Evolutionary conservation across 2,113 vertebrate genomes (phyloP), one percentile per base, ranked within the genome.

Genomic region (Sander vitreus): DNA sequence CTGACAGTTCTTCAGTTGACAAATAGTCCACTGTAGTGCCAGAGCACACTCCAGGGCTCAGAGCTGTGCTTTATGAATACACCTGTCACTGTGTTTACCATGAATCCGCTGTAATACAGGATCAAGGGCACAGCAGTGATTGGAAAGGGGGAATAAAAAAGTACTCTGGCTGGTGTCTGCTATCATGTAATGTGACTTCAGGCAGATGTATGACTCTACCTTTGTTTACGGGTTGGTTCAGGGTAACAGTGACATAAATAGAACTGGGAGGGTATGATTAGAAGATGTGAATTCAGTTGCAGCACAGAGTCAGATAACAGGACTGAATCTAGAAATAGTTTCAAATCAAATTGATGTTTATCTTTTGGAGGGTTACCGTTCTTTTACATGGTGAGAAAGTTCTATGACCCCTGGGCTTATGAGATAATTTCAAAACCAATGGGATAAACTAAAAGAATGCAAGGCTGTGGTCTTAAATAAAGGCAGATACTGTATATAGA

Each of bases 1-100:
- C 71, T 91, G 88, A 89, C 92, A 91, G 89, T 82, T 85, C 63
- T 72, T 63, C 73, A 60, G 68, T 83, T 94, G 92, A 94, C 88
- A 93, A 91, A 93, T 93, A 85, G 90, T 85, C 75, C 74, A 33
- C 60, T 13, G 79, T 64, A 73, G 89, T 67, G 1, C 60, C 70
- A 57, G 78, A 85, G 85, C 86, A 80, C 74, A 89, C 84, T 81
- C 67, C 63, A 9, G 89, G 72, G 87, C 88, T 87, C 76, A 13
- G 81, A 77, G 90, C 80, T 58, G 55, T 78, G 81, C 85, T 88
- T 91, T 92, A 92, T 94, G 91, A 93, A 93, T 93, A 89, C 92
- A 94, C 92, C 90, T 93, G 92, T 93, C 92, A 92, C 62, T 81
- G 83, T 93, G 92, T 93, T 93, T 93, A 91, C 92, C 87, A 88